phyloP scores from a whole-genome alignment of 2,113 vertebrate genomes.

The Megatriorchis doriae region DNA sequence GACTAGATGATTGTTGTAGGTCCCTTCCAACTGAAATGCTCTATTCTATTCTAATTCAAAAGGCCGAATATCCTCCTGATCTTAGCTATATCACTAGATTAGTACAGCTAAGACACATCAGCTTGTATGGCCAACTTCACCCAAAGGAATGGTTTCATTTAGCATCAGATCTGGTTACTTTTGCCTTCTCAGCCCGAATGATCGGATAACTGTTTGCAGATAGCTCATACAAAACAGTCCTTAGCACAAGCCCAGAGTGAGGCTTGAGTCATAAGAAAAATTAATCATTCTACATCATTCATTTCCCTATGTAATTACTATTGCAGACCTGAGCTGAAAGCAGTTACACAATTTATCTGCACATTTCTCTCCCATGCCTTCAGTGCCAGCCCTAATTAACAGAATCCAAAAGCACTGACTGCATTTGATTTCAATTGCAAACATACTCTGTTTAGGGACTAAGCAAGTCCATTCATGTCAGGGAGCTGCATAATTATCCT shows the following conservation, averaged over 20 bases:
- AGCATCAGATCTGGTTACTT: background rate
- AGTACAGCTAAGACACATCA: background rate
- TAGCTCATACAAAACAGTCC: background rate
- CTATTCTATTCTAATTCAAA: background rate
- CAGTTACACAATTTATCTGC: background rate
- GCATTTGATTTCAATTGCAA: background rate
- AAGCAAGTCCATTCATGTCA: background rate
- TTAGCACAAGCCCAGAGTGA: background rate
- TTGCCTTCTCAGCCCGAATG: background rate
- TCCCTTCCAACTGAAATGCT: background rate
- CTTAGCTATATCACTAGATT: background rate
- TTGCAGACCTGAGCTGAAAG: background rate
- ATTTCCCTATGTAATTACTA: background rate
- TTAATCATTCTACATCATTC: background rate
- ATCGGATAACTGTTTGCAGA: background rate
- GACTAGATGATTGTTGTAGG: background rate
- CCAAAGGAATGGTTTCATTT: background rate
- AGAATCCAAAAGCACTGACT: background rate
- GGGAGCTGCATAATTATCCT: background rate
- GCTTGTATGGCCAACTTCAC: background rate
- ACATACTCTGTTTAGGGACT: background rate
- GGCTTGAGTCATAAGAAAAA: background rate
- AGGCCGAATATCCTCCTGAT: background rate
- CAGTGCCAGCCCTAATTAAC: background rate
- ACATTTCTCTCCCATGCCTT: background rate